phyloP scores from a whole-genome alignment of 2,113 vertebrate species.

The Lynx canadensis region DNA sequence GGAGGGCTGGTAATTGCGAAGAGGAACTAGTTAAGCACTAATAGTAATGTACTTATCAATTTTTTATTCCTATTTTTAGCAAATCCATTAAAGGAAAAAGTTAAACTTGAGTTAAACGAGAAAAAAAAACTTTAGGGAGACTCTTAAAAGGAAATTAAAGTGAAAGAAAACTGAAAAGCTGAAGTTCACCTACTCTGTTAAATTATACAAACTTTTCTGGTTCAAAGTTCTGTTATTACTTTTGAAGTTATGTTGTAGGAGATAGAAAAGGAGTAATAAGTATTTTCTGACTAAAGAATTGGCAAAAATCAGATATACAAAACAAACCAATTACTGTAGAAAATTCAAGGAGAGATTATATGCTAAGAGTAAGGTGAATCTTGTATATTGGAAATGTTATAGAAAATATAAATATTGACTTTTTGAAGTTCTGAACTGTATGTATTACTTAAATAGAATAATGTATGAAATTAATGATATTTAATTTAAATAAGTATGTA shows the following conservation, averaged over 20 bases:
- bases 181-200: background rate
- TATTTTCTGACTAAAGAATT: background rate
- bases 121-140: background rate
- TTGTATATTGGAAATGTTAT: background rate
- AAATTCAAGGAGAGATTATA: background rate
- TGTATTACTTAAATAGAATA: background rate
- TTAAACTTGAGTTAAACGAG: background rate
- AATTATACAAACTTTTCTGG: background rate
- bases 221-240: background rate
- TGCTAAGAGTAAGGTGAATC: background rate
- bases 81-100: background rate
- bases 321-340: background rate
- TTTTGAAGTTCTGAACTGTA: background rate
- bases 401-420: background rate
- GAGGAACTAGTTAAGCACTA: background rate
- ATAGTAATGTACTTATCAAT: background rate
- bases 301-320: background rate
- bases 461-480: background rate
- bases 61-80: background rate
- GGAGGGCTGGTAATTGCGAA: background rate
- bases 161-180: background rate
- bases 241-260: background rate
- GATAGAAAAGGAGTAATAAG: background rate
- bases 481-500: background rate
- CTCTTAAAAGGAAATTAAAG: background rate